Percentiles rank a stretch among this genome's conserved stretches.
Conservation (phyloP, 2,797 vertebrate species). For the Okamejei kenojei region DNA sequence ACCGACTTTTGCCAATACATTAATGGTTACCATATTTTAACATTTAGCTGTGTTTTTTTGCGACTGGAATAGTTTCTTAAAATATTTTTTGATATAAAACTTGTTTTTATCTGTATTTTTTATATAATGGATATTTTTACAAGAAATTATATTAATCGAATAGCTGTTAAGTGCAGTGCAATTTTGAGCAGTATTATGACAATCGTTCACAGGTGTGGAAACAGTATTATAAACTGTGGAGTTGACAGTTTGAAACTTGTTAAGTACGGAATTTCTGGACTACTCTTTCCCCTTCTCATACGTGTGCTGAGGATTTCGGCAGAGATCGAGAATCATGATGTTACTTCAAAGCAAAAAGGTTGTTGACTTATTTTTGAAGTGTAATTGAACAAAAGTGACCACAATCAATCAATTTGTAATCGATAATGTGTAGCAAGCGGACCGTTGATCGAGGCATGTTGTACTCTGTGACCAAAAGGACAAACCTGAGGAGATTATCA, state of each 20-base stretch:
- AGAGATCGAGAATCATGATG: background rate
- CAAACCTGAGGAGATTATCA: background rate
- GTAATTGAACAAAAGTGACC: background rate
- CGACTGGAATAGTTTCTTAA: constrained; percentile 37
- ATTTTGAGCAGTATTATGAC: constrained; percentile 35
- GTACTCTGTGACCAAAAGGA: background rate
- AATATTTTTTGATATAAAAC: constrained; percentile 38
- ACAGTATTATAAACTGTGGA: constrained; percentile 36
- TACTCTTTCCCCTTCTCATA: background rate
- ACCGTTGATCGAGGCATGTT: background rate
- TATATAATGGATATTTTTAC: constrained; percentile 38
- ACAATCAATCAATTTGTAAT: background rate
- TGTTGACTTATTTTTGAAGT: background rate
- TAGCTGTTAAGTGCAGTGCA: constrained; percentile 35
- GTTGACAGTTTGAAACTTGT: background rate
- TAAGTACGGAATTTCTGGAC: background rate
- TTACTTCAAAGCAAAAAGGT: constrained; percentile 8
- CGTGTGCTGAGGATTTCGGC: too few relatives aligned
- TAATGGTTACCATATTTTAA: constrained; percentile 34
- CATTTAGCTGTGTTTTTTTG: constrained; percentile 32
- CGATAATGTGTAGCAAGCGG: background rate
- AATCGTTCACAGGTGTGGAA: constrained; percentile 15
- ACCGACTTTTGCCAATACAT: constrained; percentile 5
- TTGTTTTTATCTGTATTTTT: constrained; percentile 37
- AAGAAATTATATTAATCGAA: constrained; percentile 37